Evolutionary conservation across 2,113 vertebrate species (phyloP), one percentile per base, ranked within the genome.

Genomic region (Cheirogaleus medius): DNA sequence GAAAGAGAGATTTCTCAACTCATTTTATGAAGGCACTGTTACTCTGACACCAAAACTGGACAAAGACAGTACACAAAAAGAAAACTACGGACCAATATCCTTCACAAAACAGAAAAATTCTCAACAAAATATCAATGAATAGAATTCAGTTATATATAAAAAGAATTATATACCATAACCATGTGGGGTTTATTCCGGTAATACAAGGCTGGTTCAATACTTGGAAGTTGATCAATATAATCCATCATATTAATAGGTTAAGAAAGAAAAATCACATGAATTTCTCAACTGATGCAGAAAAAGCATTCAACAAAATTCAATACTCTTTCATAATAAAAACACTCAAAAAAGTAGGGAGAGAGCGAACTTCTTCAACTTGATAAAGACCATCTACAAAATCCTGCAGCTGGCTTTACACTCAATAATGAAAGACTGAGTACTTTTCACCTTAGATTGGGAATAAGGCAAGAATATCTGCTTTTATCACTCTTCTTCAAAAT

Each of bases 201-300:
- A 93, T 93, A 32, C 60, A 97, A 96, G 66, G 27, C 44, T 97
- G 52, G 80, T 64, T 94, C 49, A 54, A 68, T 39, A 58, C 9
- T 63, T 47, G 21, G 47, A 92, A 95, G 90, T 83, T 6, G 80
- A 29, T 49, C 29, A 54, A 47, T 47, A 0, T 60, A 82, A 93
- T 88, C 12, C n/a, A 96, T 34, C 44, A 68, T 74, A 82, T 69
- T 84, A 90, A 49, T 27, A 94, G 42, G 11, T 37, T 56, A 74
- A 94, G 44, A 87, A 95, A 92, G 63, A 96, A 94, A 95, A 76
- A 76, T 76, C 18, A 93, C 52, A 82, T 52, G 32, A 58, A 90
- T 17, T 90, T 73, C 44, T 84, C 37, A 85, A 71, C 10, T 68
- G 42, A 85, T 83, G 34, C 1, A 89, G 18, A 82, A 90, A 95